Evolutionary conservation across 2,113 vertebrate genomes (phyloP).

Genomic region (Gallinago media): DNA sequence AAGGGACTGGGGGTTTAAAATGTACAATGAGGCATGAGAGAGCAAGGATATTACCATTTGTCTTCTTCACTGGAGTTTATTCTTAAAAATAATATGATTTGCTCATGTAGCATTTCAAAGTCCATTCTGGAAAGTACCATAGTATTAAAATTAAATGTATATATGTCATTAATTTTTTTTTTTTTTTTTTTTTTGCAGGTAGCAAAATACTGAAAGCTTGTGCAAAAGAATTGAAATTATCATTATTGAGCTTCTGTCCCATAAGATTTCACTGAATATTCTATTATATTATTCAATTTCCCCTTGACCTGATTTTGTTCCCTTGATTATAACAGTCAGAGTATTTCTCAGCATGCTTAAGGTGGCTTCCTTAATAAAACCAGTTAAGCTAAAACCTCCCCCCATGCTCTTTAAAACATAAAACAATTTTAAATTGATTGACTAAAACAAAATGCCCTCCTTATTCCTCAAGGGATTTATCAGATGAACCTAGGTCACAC

Average conservation of each 20-base stretch:
- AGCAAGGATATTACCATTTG: neutral
- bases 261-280: neutral
- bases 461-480: neutral
- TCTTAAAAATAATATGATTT: neutral
- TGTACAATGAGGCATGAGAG: neutral
- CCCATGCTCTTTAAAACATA: neutral
- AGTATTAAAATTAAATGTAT: neutral
- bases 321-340: neutral
- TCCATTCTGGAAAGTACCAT: neutral
- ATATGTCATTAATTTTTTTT: too few species aligned
- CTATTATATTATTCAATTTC: slow-evolving; percentile 43
- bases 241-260: slow-evolving; percentile 15
- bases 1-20: neutral
- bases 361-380: neutral
- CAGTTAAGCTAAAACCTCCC: neutral
- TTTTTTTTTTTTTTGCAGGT: neutral
- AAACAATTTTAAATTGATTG: slow-evolving; percentile 4
- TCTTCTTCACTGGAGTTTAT: neutral
- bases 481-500: slow-evolving; percentile 1
- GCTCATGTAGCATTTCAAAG: neutral
- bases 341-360: neutral
- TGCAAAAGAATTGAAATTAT: neutral
- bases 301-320: slow-evolving; percentile 44
- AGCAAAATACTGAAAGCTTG: neutral
- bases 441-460: neutral